Evolutionary conservation across 2,797 vertebrate species (phyloP).

Genomic region (Semaprochilodus insignis): DNA sequence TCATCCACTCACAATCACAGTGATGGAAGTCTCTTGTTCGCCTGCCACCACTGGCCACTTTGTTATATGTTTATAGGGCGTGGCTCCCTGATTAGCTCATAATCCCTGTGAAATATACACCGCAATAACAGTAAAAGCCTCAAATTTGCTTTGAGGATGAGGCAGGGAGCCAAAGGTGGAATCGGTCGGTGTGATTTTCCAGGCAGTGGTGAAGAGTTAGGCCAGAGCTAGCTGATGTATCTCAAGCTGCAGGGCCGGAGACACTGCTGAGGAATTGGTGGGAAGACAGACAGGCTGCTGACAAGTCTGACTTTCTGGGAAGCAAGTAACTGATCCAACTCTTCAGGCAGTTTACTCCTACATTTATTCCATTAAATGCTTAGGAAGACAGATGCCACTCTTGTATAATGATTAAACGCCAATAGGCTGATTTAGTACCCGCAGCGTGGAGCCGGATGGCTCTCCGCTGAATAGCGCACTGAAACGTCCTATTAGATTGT

Average conservation of each 20-base stretch:
- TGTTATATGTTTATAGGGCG: slow-evolving; percentile 51
- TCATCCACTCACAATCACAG: slow-evolving; percentile 29
- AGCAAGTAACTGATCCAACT: slow-evolving; percentile 5
- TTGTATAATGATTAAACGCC: slow-evolving; percentile 74
- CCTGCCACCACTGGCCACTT: slow-evolving; percentile 36
- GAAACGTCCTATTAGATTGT: slow-evolving; percentile 58
- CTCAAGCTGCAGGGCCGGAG: slow-evolving; percentile 19
- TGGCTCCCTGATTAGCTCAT: slow-evolving; percentile 51
- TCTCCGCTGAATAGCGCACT: slow-evolving; percentile 28
- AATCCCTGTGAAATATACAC: slow-evolving; percentile 51
- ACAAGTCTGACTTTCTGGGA: slow-evolving; percentile 28
- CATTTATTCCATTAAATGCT: slow-evolving; percentile 28
- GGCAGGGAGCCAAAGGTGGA: slow-evolving; percentile 75
- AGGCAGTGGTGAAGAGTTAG: slow-evolving; percentile 65
- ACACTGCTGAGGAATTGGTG: slow-evolving; percentile 8
- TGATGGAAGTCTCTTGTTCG: slow-evolving; percentile 40
- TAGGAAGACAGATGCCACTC: slow-evolving; percentile 70
- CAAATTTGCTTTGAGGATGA: slow-evolving; percentile 35
- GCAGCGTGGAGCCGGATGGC: background rate
- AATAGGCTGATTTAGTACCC: slow-evolving; percentile 70
- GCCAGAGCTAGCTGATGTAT: slow-evolving; percentile 7
- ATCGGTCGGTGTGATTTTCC: slow-evolving; percentile 70
- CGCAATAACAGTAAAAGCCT: slow-evolving; percentile 41
- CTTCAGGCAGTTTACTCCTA: slow-evolving; percentile 16
- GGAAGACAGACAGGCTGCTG: slow-evolving; percentile 22